Base-by-base conservation (phyloP, 2,797 vertebrate genomes). In the Leptoclinus maculatus region DNA sequence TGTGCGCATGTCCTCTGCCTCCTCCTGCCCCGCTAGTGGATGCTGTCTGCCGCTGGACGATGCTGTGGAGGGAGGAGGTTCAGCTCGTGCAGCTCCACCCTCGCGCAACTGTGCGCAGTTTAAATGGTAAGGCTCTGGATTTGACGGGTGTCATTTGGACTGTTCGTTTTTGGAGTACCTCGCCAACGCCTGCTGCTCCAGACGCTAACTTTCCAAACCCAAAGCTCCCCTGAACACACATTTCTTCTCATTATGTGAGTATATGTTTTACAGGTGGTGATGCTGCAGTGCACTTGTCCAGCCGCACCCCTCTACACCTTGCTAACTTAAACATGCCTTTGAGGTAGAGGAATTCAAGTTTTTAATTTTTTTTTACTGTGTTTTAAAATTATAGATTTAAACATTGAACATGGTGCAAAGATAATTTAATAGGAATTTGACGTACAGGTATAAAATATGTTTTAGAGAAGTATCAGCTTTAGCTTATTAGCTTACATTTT, bases 121-220 rank as follows among this genome's bases (percentile, higher is more conserved):
- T 94, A 96, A 96, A 96, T 95, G 86, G 57, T 87, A 79, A 78
- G 81, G 19, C 68, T 83, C 75, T 29, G 54, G 84, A 83, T 76
- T 82, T 66, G 67, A 83, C 88, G 64, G 82, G 91, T 88, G 86
- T 92, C 93, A 93, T 93, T 95, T 93, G 95, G 95, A 95, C 94
- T 88, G 93, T 92, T 92, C 85, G 85, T 88, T 93, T 25, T 88
- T 92, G 94, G 94, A 95, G 93, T 93, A 94, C 88, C 87, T 94
- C 84, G 74, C 88, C 87, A 72, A 76, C 81, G 74, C 87, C 86
- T 85, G 88, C 89, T 72, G 85, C 91, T 93, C 92, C 92, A 90
- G 89, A 92, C 74, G 83, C 83, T 65, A 74, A 87, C 93, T 88
- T 71, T 89, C 87, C 83, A 82, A 88, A 89, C 14, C 83, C 79